Evolutionary conservation across 1,140 invertebrate species (phyloP).

Genomic region (Cotesia chilonis): DNA sequence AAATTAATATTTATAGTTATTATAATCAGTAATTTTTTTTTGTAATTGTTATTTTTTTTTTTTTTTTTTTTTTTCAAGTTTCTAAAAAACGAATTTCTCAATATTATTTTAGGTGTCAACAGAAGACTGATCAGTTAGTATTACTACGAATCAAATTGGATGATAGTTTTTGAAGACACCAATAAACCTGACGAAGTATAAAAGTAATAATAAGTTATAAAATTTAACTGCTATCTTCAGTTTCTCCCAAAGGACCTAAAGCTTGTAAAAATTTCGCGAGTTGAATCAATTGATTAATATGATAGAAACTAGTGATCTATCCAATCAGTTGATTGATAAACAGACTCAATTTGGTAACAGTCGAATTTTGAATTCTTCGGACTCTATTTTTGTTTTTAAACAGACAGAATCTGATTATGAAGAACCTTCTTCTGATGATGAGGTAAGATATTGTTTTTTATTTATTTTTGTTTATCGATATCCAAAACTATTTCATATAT

Average conservation of each 20-base stretch:
- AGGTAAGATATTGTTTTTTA: slow-evolving; percentile 49
- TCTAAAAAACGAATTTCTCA: too few species aligned
- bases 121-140: too few species aligned
- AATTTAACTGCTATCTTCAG: not conserved
- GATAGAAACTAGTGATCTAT: slow-evolving; percentile 51
- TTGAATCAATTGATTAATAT: slow-evolving; percentile 46
- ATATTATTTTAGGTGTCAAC: too few species aligned
- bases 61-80: too few species aligned
- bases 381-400: slow-evolving; percentile 64
- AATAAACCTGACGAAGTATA: not conserved
- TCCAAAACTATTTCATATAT: too few species aligned
- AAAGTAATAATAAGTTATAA: slow-evolving; percentile 24
- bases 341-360: slow-evolving; percentile 63
- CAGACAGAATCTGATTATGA: slow-evolving; percentile 60
- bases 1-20: too few species aligned
- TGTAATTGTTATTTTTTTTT: too few species aligned
- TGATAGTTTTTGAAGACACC: too few species aligned
- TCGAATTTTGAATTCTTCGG: slow-evolving; percentile 55
- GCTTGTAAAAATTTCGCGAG: slow-evolving; percentile 1
- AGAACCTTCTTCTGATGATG: slow-evolving; percentile 57
- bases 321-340: slow-evolving; percentile 41
- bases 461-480: not conserved
- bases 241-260: slow-evolving; percentile 23
- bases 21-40: too few species aligned
- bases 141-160: too few species aligned